Conservation (phyloP, 2,113 vertebrate species). For the Lichenostomus cassidix region DNA sequence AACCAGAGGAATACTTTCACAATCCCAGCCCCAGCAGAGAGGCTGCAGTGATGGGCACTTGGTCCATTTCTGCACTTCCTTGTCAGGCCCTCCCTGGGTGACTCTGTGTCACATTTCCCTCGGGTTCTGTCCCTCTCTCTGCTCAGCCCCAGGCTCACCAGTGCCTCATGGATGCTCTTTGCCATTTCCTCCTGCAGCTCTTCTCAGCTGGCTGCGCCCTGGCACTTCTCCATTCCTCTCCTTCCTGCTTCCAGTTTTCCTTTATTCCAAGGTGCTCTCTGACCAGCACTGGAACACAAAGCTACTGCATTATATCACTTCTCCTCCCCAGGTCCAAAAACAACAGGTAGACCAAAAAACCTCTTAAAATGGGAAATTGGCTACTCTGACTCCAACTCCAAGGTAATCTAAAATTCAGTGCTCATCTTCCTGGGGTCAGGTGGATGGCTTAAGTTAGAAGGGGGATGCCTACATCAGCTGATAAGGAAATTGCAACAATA, state of each 20-base stretch:
- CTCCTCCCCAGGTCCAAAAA: not conserved
- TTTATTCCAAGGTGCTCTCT: not conserved
- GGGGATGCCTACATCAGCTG: not conserved
- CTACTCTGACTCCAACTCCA: not conserved
- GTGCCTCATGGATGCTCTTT: not conserved
- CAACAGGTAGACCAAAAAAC: not conserved
- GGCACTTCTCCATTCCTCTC: not conserved
- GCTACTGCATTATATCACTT: fast-evolving
- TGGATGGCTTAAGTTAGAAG: not conserved
- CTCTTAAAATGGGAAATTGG: not conserved
- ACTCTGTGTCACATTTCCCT: not conserved
- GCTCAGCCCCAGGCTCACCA: fast-evolving
- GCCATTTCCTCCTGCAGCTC: not conserved
- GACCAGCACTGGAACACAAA: not conserved
- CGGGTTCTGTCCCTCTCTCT: not conserved
- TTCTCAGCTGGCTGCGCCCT: not conserved
- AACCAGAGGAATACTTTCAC: not conserved
- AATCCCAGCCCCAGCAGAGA: not conserved
- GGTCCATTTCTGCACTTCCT: not conserved
- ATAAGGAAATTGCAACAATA: not conserved
- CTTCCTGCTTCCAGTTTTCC: not conserved
- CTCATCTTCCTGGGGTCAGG: not conserved
- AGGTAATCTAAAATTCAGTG: not conserved
- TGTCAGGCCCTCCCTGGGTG: fast-evolving
- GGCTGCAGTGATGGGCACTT: not conserved